phyloP scores from a whole-genome alignment of 1,140 invertebrate genomes.

The Conopomorpha cramerella region DNA sequence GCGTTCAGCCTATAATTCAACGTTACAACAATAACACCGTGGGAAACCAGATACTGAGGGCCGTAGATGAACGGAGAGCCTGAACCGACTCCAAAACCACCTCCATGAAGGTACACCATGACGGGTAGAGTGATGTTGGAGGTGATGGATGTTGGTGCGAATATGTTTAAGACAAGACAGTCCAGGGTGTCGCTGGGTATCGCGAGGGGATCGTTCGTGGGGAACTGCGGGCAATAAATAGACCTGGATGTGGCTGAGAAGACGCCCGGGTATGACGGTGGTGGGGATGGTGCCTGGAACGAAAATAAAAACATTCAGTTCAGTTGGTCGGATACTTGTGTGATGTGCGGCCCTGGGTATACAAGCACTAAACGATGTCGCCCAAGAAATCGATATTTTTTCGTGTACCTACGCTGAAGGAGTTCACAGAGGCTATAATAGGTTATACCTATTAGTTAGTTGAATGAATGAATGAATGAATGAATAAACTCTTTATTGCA shows the following conservation, averaged over 20 bases:
- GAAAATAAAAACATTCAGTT: no score
- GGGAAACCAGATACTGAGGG: slow-evolving; percentile 55
- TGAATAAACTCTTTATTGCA: no score
- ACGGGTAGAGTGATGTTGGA: slow-evolving; percentile 51
- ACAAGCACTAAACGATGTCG: no score
- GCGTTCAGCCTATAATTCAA: slow-evolving; percentile 63
- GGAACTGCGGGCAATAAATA: slow-evolving; percentile 38
- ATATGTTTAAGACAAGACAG: slow-evolving; percentile 68
- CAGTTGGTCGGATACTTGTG: no score
- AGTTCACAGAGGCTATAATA: no score
- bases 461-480: no score
- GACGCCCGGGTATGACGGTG: slow-evolving; percentile 23
- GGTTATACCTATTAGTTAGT: no score
- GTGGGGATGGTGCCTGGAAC: slow-evolving; percentile 32
- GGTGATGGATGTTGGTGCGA: slow-evolving; percentile 38
- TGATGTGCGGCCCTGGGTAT: no score
- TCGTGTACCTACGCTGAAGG: no score
- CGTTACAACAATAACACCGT: slow-evolving; percentile 61
- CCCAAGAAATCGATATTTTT: no score
- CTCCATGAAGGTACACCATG: slow-evolving; percentile 69
- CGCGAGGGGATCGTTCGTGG: slow-evolving; percentile 26
- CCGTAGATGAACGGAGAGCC: slow-evolving; percentile 54
- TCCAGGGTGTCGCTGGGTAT: slow-evolving; percentile 52
- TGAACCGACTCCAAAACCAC: slow-evolving; percentile 62
- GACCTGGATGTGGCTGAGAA: slow-evolving; percentile 32